A percentile compares a stretch with the other conserved stretches of the same genome.
Evolutionary conservation across 2,113 vertebrate genomes (phyloP).

Genomic region (Gila orcuttii): DNA sequence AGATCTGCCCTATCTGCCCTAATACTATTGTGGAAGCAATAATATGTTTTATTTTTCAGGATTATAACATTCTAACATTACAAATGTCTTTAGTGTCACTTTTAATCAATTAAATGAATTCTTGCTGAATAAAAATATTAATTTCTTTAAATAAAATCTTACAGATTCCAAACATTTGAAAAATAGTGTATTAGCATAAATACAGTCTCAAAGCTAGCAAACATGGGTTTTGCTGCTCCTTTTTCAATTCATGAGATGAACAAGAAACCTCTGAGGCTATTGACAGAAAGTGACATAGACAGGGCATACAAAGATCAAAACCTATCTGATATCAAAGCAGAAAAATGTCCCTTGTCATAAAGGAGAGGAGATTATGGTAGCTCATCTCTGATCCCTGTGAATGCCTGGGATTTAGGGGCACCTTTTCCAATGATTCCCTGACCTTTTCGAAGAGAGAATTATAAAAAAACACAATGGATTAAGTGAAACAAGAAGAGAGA

Average conservation of each 20-base stretch:
- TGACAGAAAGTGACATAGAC: slow-evolving; percentile 5
- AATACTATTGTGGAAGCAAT: not conserved
- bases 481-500: not conserved
- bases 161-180: not conserved
- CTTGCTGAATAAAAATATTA: not conserved
- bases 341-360: slow-evolving; percentile 33
- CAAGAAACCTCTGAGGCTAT: not conserved
- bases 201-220: not conserved
- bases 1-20: no score
- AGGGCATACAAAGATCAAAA: slow-evolving; percentile 33
- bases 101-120: not conserved
- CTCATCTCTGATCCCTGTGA: slow-evolving; percentile 24
- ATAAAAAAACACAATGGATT: slow-evolving; percentile 24
- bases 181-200: not conserved
- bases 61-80: not conserved
- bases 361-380: slow-evolving; percentile 34
- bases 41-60: not conserved
- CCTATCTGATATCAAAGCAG: slow-evolving; percentile 41
- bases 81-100: not conserved
- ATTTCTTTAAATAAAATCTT: not conserved
- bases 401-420: slow-evolving; percentile 44
- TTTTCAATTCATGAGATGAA: slow-evolving; percentile 15
- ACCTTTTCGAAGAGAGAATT: slow-evolving; percentile 48
- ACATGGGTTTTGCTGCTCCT: not conserved
- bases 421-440: slow-evolving; percentile 46